phyloP scores from a whole-genome alignment of 1,140 invertebrate species.

The Pinna nobilis region DNA sequence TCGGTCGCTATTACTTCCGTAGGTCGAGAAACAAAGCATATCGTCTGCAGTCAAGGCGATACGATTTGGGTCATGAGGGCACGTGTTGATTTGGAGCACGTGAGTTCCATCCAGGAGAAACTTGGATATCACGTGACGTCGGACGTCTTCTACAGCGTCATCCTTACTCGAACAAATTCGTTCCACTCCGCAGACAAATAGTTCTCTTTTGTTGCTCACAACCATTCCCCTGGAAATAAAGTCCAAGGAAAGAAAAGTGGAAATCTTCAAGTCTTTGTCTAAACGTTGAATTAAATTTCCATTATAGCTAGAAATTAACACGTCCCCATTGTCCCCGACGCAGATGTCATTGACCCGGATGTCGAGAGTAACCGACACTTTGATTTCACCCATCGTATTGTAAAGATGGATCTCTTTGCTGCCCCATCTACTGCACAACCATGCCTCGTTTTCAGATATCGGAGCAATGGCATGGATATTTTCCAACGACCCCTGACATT shows the following conservation, averaged over 20 bases:
- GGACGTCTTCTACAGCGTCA: background rate
- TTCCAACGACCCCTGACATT: constrained; percentile 6
- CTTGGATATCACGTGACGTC: constrained; percentile 41
- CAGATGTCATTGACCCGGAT: constrained; percentile 28
- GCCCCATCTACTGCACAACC: constrained; percentile 50
- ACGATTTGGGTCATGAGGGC: constrained; percentile 43
- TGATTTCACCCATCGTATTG: constrained; percentile 31
- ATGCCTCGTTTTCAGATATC: constrained; percentile 39
- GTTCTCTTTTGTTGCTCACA: constrained; percentile 17
- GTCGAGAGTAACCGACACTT: constrained; percentile 31
- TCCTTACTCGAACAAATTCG: constrained; percentile 7
- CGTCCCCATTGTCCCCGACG: background rate
- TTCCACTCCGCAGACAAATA: constrained; percentile 47
- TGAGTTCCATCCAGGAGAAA: constrained; percentile 40
- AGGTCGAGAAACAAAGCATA: constrained; percentile 47
- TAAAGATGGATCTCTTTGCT: constrained; percentile 42
- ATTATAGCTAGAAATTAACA: constrained; percentile 27
- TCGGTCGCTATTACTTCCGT: constrained; percentile 37
- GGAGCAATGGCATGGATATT: constrained; percentile 42
- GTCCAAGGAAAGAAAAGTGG: constrained; percentile 4
- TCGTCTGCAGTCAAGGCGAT: constrained; percentile 48
- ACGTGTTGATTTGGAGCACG: constrained; percentile 30
- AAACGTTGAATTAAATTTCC: constrained; percentile 9
- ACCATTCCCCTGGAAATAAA: constrained; percentile 13
- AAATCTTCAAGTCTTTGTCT: constrained; percentile 19